A percentile compares a stretch with the other conserved stretches of the same genome.
Conservation (phyloP, 2,113 vertebrate species). For the Nansenia antarctica region DNA sequence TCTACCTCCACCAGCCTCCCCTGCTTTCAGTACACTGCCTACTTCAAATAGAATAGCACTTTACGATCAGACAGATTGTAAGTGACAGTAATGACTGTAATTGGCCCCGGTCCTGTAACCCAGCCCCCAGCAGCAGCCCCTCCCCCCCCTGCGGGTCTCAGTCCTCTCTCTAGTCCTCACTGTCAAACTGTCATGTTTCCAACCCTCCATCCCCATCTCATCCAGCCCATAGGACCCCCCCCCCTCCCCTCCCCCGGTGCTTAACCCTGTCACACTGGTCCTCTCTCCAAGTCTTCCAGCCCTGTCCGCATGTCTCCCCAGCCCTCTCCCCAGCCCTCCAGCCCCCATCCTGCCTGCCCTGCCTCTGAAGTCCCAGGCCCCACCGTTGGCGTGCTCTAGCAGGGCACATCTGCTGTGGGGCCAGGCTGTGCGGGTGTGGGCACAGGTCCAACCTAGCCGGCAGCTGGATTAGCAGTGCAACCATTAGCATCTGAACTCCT, state of each 20-base stretch:
- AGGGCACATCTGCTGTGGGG: conserved; percentile 58
- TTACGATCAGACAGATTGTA: conserved; percentile 47
- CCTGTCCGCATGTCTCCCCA: neutral
- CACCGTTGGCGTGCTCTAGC: conserved; percentile 49
- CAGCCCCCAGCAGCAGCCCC: too few species aligned
- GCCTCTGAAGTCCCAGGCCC: conserved; percentile 29
- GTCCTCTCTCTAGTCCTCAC: too few species aligned
- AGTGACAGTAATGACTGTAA: conserved; percentile 64
- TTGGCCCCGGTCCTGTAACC: conserved; percentile 34
- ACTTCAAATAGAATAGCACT: too few species aligned
- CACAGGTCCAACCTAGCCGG: conserved; percentile 53
- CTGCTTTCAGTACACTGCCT: conserved; percentile 27
- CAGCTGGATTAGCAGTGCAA: conserved; percentile 70
- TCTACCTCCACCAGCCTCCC: too few species aligned
- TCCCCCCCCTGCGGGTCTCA: too few species aligned
- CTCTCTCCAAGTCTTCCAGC: neutral
- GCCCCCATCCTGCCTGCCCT: conserved; percentile 1
- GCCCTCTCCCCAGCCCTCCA: conserved; percentile 25
- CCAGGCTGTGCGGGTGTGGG: conserved; percentile 26
- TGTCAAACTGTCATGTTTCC: too few species aligned
- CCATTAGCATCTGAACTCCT: conserved; percentile 72
- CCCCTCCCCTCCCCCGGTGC: too few species aligned
- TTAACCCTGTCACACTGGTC: neutral
- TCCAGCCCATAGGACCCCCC: conserved; percentile 29
- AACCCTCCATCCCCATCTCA: too few species aligned